Base-by-base conservation (phyloP, 2,113 vertebrate genomes). In the Dromaius novaehollandiae region DNA sequence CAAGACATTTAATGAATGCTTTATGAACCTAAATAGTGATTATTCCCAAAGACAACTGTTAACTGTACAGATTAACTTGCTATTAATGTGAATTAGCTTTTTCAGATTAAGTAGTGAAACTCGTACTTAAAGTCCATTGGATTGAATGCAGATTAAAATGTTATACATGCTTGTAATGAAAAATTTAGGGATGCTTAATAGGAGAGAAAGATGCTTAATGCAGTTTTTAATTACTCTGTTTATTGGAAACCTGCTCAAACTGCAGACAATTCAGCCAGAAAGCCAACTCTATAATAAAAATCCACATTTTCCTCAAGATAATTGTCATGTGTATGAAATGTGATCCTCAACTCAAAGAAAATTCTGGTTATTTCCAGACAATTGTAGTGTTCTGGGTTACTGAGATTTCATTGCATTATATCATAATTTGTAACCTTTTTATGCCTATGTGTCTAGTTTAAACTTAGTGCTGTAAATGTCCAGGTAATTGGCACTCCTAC, bases 1-100 rank as follows among this genome's bases (percentile, higher is more conserved):
- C 64, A 90, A 98, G 93, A 83, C 64, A 96, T 97, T 95, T 97
- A 98, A 97, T 98, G 95, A 98, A 86, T 94, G 91, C 70, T 98
- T 97, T 96, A 94, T 96, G 90, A 96, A 96, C 93, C 84, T 96
- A 97, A 98, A 97, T 93, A 97, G 65, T 78, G 97, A 96, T 98
- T 98, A 98, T 97, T 97, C 94, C 53, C 84, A 96, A 96, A 97
- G 93, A 97, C 91, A 98, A 97, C 88, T 95, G 87, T 96, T 97
- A 96, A 97, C 63, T 21, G 40, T 94, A 86, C 90, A 97, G 90
- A 96, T 84, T 96, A 97, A 97, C 20, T 42, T 56, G 65, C n/a
- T 82, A 90, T 96, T 96, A 88, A 93, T 92, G 91, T 91, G 82
- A 97, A 94, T 77, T 89, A 70, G 53, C 19, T 93, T 86, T 84